Base-by-base conservation (phyloP, 2,797 vertebrate species). In the Falco rusticolus region DNA sequence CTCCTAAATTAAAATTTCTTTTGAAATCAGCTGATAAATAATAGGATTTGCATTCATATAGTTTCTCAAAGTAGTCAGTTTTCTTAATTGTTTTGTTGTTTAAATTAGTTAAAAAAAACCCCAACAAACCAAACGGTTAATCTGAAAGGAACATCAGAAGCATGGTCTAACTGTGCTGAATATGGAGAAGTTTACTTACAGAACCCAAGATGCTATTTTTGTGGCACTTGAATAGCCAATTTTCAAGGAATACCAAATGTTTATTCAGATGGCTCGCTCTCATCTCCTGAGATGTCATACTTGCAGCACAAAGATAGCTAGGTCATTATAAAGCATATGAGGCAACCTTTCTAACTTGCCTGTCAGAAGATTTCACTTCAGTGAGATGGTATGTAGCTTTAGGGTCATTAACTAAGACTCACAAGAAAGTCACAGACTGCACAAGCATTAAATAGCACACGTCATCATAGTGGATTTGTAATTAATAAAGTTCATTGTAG, bases 111-210 rank as follows among this genome's bases (percentile, higher is more conserved):
- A 28, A 79, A 75, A 79, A 68, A 19, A 16, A 2, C 8, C 10
- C 33, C 33, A 71, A 31, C 63, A 84, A 84, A 64, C 66, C 13
- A 45, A 89, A 61, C 29, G 47, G 28, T 84, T 93, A 37, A 56
- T 94, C 28, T 80, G 84, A 77, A 80, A 90, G 69, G 61, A 85
- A 11, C 60, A 50, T 83, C 75, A 86, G 86, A 94, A 94, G 66
- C 80, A 3, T 69, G 41, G 87, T 93, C 48, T 39, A 11, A 11
- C 75, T 61, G 37, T 85, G 53, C 45, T 87, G 75, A 89, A 91
- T 91, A 61, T 75, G 61, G 90, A 92, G 70, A 91, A 87, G 69
- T 68, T 95, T 45, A 63, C 57, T 87, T 88, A 29, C 56, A 54
- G 87, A 86, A 78, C 9, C 6, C 61, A 81, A 41, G 60, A 43